These are phyloP conservation scores for Chrysochloris asiatica DNA, from an alignment of 2,113 vertebrate genomes.

Conservation along the genomic window DNA sequence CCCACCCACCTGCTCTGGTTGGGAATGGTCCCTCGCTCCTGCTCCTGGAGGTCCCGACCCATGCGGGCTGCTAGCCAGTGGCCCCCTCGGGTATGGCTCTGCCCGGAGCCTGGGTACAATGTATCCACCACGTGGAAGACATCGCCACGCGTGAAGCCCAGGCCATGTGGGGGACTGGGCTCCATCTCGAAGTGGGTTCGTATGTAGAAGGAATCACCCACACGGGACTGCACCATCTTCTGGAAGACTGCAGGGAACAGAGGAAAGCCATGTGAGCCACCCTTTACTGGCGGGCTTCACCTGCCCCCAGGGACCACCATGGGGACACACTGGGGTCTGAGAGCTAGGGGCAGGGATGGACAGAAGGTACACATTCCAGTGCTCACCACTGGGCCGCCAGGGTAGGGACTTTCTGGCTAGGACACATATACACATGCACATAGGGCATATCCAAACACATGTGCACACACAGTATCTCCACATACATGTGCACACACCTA, in stretches of 20 bases:
- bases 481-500: no score
- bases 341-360: neutral
- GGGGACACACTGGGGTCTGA: no score
- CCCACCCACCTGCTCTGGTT: conserved; percentile 91
- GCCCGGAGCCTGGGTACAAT: conserved; percentile 90
- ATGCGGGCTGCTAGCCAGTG: conserved; percentile 93
- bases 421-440: no score
- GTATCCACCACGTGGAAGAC: conserved; percentile 97
- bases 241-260: conserved; percentile 89
- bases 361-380: fast-evolving
- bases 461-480: no score
- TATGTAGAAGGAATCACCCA: conserved; percentile 96
- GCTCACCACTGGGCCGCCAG: neutral
- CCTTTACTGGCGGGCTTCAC: no score
- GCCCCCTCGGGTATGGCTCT: conserved; percentile 87
- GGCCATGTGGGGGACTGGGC: conserved; percentile 83
- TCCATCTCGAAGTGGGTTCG: conserved; percentile 96
- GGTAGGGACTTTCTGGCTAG: no score
- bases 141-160: conserved; percentile 93
- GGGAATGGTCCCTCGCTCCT: conserved; percentile 95
- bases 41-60: conserved; percentile 92
- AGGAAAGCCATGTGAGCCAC: neutral
- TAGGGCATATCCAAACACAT: no score
- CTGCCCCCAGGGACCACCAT: neutral
- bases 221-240: conserved; percentile 91